Conservation (phyloP, 2,113 vertebrate species). For the Channa maculata region DNA sequence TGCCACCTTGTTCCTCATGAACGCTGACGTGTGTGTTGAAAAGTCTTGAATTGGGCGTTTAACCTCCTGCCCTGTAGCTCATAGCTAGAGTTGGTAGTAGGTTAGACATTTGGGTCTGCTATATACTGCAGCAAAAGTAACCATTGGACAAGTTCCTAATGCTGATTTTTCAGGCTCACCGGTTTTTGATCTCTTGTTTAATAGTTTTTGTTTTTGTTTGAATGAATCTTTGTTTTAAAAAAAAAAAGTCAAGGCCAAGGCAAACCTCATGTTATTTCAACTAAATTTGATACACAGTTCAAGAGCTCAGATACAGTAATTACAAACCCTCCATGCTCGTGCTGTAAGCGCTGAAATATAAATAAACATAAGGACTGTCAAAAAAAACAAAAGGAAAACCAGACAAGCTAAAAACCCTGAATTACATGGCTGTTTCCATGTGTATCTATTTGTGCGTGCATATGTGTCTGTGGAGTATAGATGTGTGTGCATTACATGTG, state of each 20-base stretch:
- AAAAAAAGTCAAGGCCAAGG: conserved; percentile 24
- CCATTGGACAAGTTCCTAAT: conserved; percentile 43
- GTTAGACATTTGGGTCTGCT: conserved; percentile 54
- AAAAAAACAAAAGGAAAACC: conserved; percentile 75
- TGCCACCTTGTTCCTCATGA: conserved; percentile 66
- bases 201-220: conserved; percentile 68
- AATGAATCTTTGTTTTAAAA: conserved; percentile 33
- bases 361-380: conserved; percentile 85
- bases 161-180: conserved; percentile 54
- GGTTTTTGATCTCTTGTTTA: conserved; percentile 62
- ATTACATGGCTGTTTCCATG: conserved; percentile 65
- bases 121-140: conserved; percentile 30
- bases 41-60: conserved; percentile 73
- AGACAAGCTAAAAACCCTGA: conserved; percentile 68
- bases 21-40: conserved; percentile 77
- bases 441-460: conserved; percentile 26
- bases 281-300: conserved; percentile 68
- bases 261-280: conserved; percentile 64
- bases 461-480: not conserved
- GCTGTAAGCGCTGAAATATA: conserved; percentile 76
- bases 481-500: conserved; percentile 50
- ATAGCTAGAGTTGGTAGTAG: conserved; percentile 53
- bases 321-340: conserved; percentile 74
- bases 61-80: conserved; percentile 66
- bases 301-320: conserved; percentile 76